Conservation (phyloP, 2,888 invertebrate species). For the Mimumesa dahlbomi region DNA sequence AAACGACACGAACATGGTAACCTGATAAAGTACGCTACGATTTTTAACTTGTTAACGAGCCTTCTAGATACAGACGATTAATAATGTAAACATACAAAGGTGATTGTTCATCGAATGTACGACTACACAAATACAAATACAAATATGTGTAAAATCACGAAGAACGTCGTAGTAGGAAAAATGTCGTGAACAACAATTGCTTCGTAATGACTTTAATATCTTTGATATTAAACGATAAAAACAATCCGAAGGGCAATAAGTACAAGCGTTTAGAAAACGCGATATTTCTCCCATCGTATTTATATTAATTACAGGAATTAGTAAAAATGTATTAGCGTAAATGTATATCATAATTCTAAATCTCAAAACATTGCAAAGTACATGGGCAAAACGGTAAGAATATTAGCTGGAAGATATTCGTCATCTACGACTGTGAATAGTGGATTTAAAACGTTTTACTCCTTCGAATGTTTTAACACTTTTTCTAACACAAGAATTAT, state of each 20-base stretch:
- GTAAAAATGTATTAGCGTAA: not conserved
- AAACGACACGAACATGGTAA: not conserved
- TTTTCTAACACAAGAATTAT: conserved; percentile 4
- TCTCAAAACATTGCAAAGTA: conserved; percentile 9
- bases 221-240: conserved; percentile 19
- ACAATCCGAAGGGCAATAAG: conserved; percentile 28
- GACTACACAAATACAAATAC: not conserved
- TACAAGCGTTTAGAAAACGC: conserved; percentile 44
- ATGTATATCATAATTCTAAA: conserved; percentile 6
- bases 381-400: too few species aligned
- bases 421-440: conserved; percentile 7
- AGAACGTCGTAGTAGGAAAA: not conserved
- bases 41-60: too few species aligned
- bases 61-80: too few species aligned
- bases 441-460: not conserved
- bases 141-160: not conserved
- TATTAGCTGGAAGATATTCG: conserved; percentile 4
- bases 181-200: not conserved
- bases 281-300: conserved; percentile 29
- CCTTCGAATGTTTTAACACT: conserved; percentile 2
- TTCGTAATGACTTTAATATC: conserved; percentile 2
- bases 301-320: conserved; percentile 22
- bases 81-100: too few species aligned
- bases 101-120: too few species aligned
- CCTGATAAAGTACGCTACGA: not conserved